These are phyloP conservation scores for Meteorus sp. DNA, from an alignment of 1,140 invertebrate species.

Conservation along the genomic window DNA sequence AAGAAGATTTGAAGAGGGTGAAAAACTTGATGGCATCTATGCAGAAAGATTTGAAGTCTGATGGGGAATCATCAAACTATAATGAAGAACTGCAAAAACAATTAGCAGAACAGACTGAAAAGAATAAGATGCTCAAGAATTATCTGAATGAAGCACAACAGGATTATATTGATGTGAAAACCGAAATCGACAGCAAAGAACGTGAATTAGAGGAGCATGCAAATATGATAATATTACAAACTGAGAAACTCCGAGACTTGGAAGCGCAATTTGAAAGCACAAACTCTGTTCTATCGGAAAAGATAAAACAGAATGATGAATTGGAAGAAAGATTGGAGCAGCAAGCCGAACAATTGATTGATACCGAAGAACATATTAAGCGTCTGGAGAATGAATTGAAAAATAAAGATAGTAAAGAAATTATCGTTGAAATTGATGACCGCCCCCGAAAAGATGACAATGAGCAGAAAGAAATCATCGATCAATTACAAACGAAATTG, in stretches of 20 bases:
- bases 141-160: slow-evolving; percentile 52
- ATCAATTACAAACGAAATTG: background rate
- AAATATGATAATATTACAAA: slow-evolving; percentile 31
- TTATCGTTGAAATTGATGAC: background rate
- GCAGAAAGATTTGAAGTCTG: slow-evolving; percentile 28
- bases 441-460: too few species aligned
- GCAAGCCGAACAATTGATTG: background rate
- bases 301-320: background rate
- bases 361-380: background rate
- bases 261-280: slow-evolving; percentile 33
- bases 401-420: background rate
- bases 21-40: slow-evolving; percentile 37
- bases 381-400: background rate
- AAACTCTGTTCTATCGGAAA: background rate
- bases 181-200: slow-evolving; percentile 35
- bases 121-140: slow-evolving; percentile 46
- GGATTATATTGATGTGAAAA: slow-evolving; percentile 42
- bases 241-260: slow-evolving; percentile 38
- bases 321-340: background rate
- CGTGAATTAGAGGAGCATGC: slow-evolving; percentile 32
- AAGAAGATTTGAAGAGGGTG: slow-evolving; percentile 40
- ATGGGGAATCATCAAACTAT: slow-evolving; percentile 31
- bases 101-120: slow-evolving; percentile 26
- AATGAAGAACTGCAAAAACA: slow-evolving; percentile 41
- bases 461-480: background rate